Base-by-base conservation (phyloP, 2,113 vertebrate genomes). In the Spilogale gracilis region DNA sequence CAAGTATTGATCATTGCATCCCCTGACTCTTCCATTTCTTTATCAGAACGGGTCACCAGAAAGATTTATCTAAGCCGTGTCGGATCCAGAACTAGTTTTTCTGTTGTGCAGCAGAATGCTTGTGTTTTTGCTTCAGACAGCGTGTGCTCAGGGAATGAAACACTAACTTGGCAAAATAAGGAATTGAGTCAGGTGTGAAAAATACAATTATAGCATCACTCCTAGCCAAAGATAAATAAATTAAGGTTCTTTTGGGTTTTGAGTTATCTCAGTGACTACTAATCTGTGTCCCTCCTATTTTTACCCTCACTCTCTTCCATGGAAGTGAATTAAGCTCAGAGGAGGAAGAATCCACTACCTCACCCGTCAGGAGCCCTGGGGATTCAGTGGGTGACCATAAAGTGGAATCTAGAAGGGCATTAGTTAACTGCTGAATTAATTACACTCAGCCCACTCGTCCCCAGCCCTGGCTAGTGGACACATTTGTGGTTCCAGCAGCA, bases 181-280 rank as follows among this genome's bases (percentile, higher is more conserved):
- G 58, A 93, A 74, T 81, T 79, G 73, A 97, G 17, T 83, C 65
- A 93, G 54, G 78, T 71, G 13, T 96, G 86, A 65, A 92, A 95
- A 95, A 86, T 90, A 9, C 14, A 63, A 69, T 76, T 69, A 71
- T 69, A 50, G 65, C 76, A 83, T 96, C 30, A 91, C 63, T 67
- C 38, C 80, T 87, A 91, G 81, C 38, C 89, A 87, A 80, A 93
- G 48, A 71, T 71, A 83, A 80, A 73, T 76, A 71, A 82, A 81
- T 95, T 91, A 56, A 58, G 50, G 56, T 82, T 91, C 58, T 60
- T 60, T 63, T 38, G 88, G 92, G 23, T 92, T 84, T 63, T 65
- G 83, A 87, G 27, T 79, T 76, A 32, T 60, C 38, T 48, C 58
- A 56, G 88, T 25, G 56, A 56, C 60, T 65, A 60, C 48, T 73